phyloP scores from a whole-genome alignment of 2,113 vertebrate genomes.

The Ophthalmolycus amberensis region DNA sequence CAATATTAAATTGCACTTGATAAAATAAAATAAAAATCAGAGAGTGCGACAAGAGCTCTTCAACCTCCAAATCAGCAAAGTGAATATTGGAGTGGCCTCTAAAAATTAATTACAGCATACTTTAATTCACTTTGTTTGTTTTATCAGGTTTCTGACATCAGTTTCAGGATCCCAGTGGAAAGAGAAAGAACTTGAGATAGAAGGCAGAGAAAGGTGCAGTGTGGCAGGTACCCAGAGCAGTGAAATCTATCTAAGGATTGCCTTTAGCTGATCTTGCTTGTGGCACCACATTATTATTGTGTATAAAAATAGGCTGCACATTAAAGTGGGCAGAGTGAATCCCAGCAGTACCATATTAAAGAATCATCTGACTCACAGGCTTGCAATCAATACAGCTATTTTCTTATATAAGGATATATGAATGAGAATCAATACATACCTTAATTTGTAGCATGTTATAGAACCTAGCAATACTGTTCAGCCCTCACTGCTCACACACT shows the following conservation, averaged over 20 bases:
- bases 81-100: conserved; percentile 56
- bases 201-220: conserved; percentile 15
- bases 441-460: conserved; percentile 47
- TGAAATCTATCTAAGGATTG: conserved; percentile 38
- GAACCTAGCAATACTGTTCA: conserved; percentile 16
- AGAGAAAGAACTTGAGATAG: conserved; percentile 22
- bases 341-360: conserved; percentile 55
- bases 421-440: conserved; percentile 56
- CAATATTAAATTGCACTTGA: conserved; percentile 77
- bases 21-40: conserved; percentile 75
- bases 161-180: conserved; percentile 25
- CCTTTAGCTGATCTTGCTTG: conserved; percentile 56
- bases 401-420: conserved; percentile 55
- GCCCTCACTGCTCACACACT: conserved; percentile 15
- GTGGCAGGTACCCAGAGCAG: conserved; percentile 13
- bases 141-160: conserved; percentile 28
- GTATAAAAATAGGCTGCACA: conserved; percentile 66
- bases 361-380: conserved; percentile 36
- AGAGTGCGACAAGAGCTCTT: conserved; percentile 62
- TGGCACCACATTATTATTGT: conserved; percentile 69
- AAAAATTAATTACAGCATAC: conserved; percentile 54
- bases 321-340: conserved; percentile 56
- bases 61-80: conserved; percentile 60
- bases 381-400: conserved; percentile 56
- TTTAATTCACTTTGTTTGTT: conserved; percentile 61